These are phyloP conservation scores for Passer montanus DNA, from an alignment of 2,113 vertebrate species.

Conservation along the genomic window DNA sequence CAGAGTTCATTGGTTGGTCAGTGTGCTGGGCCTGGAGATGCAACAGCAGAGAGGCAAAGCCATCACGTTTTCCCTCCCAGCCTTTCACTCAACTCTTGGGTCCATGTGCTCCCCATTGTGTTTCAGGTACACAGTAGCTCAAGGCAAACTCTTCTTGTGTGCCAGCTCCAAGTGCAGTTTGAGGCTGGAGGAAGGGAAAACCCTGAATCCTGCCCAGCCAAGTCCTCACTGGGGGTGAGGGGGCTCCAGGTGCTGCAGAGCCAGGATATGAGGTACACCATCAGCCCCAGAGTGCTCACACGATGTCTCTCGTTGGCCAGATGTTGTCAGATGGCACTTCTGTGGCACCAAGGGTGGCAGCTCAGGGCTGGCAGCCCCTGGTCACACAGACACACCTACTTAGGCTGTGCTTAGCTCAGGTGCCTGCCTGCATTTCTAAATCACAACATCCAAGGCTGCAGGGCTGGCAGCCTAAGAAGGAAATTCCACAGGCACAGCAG, in stretches of 20 bases:
- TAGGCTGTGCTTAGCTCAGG: not conserved
- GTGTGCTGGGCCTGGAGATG: not conserved
- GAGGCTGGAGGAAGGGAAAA: not conserved
- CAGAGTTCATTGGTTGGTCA: no score
- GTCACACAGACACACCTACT: accelerated
- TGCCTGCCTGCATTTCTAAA: not conserved
- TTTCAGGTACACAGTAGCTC: not conserved
- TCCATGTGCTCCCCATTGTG: not conserved
- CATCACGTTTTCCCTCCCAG: not conserved
- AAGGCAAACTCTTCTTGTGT: not conserved
- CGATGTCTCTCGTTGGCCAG: accelerated
- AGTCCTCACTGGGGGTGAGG: not conserved
- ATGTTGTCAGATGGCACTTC: not conserved
- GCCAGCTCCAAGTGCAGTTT: not conserved
- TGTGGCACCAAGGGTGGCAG: not conserved
- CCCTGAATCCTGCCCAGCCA: accelerated
- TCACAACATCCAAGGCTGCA: not conserved
- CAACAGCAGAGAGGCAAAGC: not conserved
- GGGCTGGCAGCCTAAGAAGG: not conserved
- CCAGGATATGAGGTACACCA: not conserved
- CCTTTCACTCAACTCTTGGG: not conserved
- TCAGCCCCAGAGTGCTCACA: not conserved
- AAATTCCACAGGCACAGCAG: not conserved
- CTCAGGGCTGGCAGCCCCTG: not conserved
- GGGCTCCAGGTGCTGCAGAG: not conserved